phyloP scores from a whole-genome alignment of 2,797 vertebrate species.

The Leptatherina wallacei region DNA sequence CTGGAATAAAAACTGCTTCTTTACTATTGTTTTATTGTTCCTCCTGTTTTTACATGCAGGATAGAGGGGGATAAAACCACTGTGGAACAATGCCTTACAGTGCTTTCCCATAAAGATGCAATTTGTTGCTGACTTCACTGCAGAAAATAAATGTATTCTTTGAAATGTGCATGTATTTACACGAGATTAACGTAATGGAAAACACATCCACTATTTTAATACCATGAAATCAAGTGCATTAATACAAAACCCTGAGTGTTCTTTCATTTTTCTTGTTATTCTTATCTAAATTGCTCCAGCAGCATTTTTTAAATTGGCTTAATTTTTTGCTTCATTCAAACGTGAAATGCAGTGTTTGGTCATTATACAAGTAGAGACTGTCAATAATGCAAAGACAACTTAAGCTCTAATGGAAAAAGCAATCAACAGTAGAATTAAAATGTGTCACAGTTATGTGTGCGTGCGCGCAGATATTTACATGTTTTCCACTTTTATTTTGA shows the following conservation, averaged over 20 bases:
- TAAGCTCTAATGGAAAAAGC: not conserved
- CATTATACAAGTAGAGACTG: not conserved
- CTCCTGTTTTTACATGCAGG: not conserved
- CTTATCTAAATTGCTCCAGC: not conserved
- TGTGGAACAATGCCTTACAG: not conserved
- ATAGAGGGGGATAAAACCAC: not conserved
- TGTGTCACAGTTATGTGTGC: not conserved
- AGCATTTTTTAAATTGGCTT: not conserved
- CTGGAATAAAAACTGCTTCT: not conserved
- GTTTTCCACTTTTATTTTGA: constrained; percentile 8
- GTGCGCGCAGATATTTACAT: not conserved
- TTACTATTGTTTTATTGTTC: not conserved
- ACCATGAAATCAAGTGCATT: no score
- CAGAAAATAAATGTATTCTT: not conserved
- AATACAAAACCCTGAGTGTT: not conserved
- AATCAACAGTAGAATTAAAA: not conserved
- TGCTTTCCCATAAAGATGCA: no score
- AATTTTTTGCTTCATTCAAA: constrained; percentile 1
- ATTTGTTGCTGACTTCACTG: not conserved
- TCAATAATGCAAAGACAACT: not conserved
- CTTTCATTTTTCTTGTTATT: not conserved
- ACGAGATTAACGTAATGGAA: no score
- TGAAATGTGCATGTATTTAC: not conserved
- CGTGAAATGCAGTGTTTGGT: not conserved
- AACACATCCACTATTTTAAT: no score